Evolutionary conservation across 2,888 invertebrate species (phyloP), one percentile per base, ranked within the genome.

Genomic region (Exocentrus adspersus): DNA sequence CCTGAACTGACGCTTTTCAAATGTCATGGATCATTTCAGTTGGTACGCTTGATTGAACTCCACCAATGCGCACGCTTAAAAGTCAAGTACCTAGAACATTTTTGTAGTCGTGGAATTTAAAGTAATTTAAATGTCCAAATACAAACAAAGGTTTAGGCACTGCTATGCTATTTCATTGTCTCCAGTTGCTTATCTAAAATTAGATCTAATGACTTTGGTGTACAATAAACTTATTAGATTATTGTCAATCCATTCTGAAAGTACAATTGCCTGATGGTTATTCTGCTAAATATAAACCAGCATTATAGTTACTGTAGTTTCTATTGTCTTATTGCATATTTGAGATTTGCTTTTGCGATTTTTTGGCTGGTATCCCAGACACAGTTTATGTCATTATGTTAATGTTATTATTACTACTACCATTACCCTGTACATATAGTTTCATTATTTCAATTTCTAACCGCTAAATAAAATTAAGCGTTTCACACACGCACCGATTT

Each of bases 171-270:
- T 32, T 9, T 37, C 14, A 37, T n/a, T n/a, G n/a, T 37, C 37
- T 37, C n/a, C n/a, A 37, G n/a, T 37, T 37, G 14, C 14, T 5
- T 12, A 37, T 37, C 37, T 37, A 37, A 37, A n/a, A 37, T 12
- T 37, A 37, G 12, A 12, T n/a, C 37, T 37, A 37, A 37, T 37
- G 37, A n/a, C 37, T 37, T 12, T n/a, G 6, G 12, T n/a, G 37
- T 37, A 37, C 37, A 37, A 37, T 37, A 37, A 37, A 37, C 37
- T 37, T 37, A 37, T 37, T 37, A 37, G 37, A 37, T 37, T 37
- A 37, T 37, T 14, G 37, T n/a, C 12, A 37, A n/a, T 37, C 4
- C n/a, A n/a, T 14, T 37, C 0, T 37, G n/a, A 5, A 37, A 37
- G 12, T 37, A 37, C 37, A 37, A 37, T 37, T 5, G 10, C 10